Evolutionary conservation across 2,113 vertebrate species (phyloP).

Genomic region (Sinosuthora webbiana): DNA sequence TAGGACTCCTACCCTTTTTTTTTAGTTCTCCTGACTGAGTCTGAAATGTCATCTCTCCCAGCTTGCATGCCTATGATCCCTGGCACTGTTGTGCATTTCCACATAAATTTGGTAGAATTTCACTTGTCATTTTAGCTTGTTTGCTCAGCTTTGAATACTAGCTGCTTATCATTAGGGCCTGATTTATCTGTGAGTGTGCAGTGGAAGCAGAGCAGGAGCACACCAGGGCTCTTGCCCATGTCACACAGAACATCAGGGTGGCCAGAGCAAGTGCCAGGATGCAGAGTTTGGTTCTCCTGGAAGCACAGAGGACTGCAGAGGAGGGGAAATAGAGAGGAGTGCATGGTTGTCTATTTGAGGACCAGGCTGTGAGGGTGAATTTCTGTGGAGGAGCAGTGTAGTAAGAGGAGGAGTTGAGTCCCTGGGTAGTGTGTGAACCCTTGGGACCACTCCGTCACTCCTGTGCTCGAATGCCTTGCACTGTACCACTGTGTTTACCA

Average conservation of each 20-base stretch:
- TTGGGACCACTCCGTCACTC: rapidly evolving
- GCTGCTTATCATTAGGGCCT: background rate
- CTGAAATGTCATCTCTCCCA: background rate
- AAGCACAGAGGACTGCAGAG: background rate
- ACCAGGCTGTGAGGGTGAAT: background rate
- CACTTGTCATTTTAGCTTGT: background rate
- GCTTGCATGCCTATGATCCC: background rate
- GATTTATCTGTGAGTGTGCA: background rate
- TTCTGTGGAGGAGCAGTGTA: rapidly evolving
- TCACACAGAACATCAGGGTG: background rate
- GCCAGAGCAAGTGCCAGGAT: background rate
- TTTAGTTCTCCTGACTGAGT: background rate
- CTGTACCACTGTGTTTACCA: background rate
- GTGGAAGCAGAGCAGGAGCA: background rate
- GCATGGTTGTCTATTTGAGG: background rate
- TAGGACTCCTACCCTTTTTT: background rate
- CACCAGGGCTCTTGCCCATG: rapidly evolving
- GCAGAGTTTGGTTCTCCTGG: background rate
- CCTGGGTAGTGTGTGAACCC: background rate
- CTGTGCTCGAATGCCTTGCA: background rate
- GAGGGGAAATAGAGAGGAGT: background rate
- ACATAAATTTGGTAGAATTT: background rate
- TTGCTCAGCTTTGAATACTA: background rate
- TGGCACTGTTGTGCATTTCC: background rate
- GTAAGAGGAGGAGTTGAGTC: background rate